Base-by-base conservation (phyloP, 2,797 vertebrate genomes). In the Eulemur mongoz region DNA sequence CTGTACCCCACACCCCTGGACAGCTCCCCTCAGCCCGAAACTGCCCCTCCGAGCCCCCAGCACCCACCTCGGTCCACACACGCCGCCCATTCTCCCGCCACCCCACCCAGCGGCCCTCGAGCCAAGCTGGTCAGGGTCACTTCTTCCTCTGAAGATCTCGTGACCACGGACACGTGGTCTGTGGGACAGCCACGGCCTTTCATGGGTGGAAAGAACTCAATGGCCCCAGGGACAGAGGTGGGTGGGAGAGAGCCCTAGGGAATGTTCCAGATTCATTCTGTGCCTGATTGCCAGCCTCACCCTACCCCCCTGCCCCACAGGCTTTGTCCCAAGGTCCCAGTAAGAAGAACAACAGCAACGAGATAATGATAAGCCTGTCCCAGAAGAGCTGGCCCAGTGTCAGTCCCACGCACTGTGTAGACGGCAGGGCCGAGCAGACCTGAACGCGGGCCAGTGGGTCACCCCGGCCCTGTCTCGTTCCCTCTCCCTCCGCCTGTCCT, bases 51-150 rank as follows among this genome's bases (percentile, higher is more conserved):
- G 45, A 25, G 63, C 25, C 3, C 61, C 7, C 10, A 14, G 76
- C 1, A 35, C 70, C 11, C 4, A 1, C 45, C 23, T 14, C 0
- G 0, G 40, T 14, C 54, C 69, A 17, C 30, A 65, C 61, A 17
- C 7, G 14, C 59, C 1, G 6, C 11, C 1, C 0, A 2, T 10
- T 12, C 23, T 8, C 59, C 25, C 2, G 0, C 27, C 13, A 0
- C n/a, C 40, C 23, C 10, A 11, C 12, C 67, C 30, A 17, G 30
- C 2, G 18, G 22, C 17, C 40, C n/a, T 18, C 5, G 1, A 79
- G 45, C 35, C 32, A 4, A 20, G 38, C 52, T 0, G 1, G 59
- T 11, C 13, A 20, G 17, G 12, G 23, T 12, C 1, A 54, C 17
- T 25, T n/a, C 14, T 32, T 7, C 13, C 25, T 52, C 89, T 40